phyloP scores from a whole-genome alignment of 1,140 invertebrate genomes.

The Manduca sexta region DNA sequence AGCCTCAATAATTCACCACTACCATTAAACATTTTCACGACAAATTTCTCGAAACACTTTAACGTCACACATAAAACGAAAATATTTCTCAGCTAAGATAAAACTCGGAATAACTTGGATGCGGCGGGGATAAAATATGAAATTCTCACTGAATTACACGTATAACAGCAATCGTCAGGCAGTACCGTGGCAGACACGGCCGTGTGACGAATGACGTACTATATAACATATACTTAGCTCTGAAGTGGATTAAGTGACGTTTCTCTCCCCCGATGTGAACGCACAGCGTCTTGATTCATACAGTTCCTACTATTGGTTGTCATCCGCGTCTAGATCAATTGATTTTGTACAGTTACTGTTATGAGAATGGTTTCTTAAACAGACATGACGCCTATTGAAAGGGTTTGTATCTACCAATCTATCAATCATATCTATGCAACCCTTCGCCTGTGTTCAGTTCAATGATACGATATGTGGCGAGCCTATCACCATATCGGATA shows the following conservation, averaged over 20 bases:
- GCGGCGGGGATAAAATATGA: conserved; percentile 14
- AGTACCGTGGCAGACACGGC: conserved; percentile 26
- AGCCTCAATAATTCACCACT: too few relatives aligned
- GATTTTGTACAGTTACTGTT: too few relatives aligned
- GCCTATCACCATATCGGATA: too few relatives aligned
- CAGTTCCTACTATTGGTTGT: neutral
- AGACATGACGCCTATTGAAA: too few relatives aligned
- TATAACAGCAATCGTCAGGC: conserved; percentile 28
- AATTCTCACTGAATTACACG: conserved; percentile 32
- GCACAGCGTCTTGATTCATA: conserved; percentile 13
- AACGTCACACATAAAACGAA: neutral
- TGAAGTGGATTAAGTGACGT: conserved; percentile 48
- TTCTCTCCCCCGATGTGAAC: conserved; percentile 12
- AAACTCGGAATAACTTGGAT: neutral
- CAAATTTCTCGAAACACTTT: neutral
- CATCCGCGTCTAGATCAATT: neutral
- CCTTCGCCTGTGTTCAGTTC: too few relatives aligned
- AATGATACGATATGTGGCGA: too few relatives aligned
- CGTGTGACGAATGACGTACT: conserved; percentile 52
- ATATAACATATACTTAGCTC: conserved; percentile 46
- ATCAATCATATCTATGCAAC: too few relatives aligned
- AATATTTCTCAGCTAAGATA: neutral
- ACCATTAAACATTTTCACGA: too few relatives aligned
- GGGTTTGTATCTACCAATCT: too few relatives aligned
- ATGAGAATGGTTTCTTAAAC: too few relatives aligned